Evolutionary conservation across 2,113 vertebrate genomes (phyloP).

Genomic region (Verasper variegatus): DNA sequence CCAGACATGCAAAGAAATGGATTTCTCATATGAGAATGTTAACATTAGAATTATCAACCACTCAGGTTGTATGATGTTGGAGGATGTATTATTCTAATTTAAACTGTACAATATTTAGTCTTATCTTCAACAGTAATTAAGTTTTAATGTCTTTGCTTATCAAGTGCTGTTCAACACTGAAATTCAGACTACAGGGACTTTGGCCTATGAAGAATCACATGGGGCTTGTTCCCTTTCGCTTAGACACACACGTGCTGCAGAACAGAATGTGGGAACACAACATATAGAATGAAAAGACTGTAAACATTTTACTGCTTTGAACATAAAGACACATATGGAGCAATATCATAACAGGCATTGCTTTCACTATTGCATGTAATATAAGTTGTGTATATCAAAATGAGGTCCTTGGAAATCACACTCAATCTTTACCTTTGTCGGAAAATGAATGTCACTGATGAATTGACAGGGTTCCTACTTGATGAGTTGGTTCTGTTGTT

Average conservation of each 20-base stretch:
- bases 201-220: background rate
- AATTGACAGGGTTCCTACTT: constrained; percentile 35
- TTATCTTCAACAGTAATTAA: background rate
- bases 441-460: constrained; percentile 29
- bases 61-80: background rate
- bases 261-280: background rate
- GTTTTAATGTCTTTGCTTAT: constrained; percentile 5
- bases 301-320: background rate
- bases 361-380: background rate
- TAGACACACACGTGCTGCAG: background rate
- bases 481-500: constrained; percentile 46
- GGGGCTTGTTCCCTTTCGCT: background rate
- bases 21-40: background rate
- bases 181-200: background rate
- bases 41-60: background rate
- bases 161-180: background rate
- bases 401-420: background rate
- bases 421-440: background rate
- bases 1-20: background rate
- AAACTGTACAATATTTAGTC: background rate
- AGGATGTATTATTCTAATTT: background rate
- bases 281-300: background rate
- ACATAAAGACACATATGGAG: background rate
- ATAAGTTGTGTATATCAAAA: background rate
- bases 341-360: background rate